Conservation (phyloP, 1,140 invertebrate genomes). For the Teleopsis dalmanni region DNA sequence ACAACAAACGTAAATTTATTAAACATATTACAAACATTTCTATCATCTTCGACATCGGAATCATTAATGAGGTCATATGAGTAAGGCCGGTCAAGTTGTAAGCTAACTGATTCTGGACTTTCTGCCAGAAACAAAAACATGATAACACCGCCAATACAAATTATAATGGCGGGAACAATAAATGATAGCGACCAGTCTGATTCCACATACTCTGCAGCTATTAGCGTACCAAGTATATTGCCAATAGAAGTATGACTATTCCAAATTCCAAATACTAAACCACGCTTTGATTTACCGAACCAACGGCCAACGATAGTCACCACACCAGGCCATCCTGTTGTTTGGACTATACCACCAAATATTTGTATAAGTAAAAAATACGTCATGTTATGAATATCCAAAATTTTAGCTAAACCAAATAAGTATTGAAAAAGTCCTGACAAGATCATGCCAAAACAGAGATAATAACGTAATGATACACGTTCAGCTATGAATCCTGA, state of each 20-base stretch:
- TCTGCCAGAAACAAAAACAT: slow-evolving; percentile 83
- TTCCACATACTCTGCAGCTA: slow-evolving; percentile 79
- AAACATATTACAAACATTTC: slow-evolving; percentile 17
- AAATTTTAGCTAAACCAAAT: slow-evolving; percentile 81
- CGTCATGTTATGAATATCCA: slow-evolving; percentile 71
- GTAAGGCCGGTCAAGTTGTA: slow-evolving; percentile 28
- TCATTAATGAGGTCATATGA: slow-evolving; percentile 25
- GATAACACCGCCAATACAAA: slow-evolving; percentile 65
- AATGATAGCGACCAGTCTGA: slow-evolving; percentile 86
- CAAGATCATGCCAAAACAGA: slow-evolving; percentile 80
- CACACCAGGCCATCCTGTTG: slow-evolving; percentile 80
- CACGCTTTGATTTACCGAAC: slow-evolving; percentile 86
- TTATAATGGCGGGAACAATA: slow-evolving; percentile 79
- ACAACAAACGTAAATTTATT: slow-evolving; percentile 20
- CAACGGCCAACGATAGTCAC: slow-evolving; percentile 90
- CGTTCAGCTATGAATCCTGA: slow-evolving; percentile 87
- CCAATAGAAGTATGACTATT: slow-evolving; percentile 94
- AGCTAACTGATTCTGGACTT: slow-evolving; percentile 66
- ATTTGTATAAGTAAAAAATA: slow-evolving; percentile 79
- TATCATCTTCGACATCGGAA: slow-evolving; percentile 27
- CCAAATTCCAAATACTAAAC: slow-evolving; percentile 91
- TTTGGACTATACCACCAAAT: slow-evolving; percentile 76
- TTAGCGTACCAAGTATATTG: slow-evolving; percentile 81
- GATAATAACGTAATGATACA: slow-evolving; percentile 84
- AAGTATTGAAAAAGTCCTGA: slow-evolving; percentile 81